A percentile compares a stretch with the other conserved stretches of the same genome.
These are phyloP conservation scores for Tipula helvola DNA, from an alignment of 2,888 invertebrate genomes.

Conservation along the genomic window DNA sequence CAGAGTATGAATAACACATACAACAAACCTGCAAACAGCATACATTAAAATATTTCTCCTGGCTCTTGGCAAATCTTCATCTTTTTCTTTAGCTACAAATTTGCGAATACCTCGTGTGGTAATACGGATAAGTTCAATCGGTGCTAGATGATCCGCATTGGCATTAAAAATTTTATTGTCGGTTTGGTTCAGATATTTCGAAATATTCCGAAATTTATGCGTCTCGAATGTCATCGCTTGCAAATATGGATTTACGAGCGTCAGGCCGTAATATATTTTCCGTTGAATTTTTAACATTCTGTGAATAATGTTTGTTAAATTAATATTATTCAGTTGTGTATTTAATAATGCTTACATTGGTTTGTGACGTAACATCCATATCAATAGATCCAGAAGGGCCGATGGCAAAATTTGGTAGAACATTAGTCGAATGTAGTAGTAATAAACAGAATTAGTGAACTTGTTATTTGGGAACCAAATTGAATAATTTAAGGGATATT, in stretches of 20 bases:
- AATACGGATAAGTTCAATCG: background rate
- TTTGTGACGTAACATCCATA: background rate
- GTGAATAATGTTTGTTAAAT: background rate
- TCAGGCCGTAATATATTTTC: background rate
- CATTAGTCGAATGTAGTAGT: background rate
- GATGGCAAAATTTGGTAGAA: background rate
- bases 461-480: background rate
- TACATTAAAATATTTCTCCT: background rate
- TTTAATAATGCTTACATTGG: background rate
- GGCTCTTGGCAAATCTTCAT: background rate
- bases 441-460: background rate
- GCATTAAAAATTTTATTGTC: background rate
- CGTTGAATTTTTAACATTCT: background rate
- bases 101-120: background rate
- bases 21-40: background rate
- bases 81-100: background rate
- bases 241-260: background rate
- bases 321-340: background rate
- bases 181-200: background rate
- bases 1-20: background rate
- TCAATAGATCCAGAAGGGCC: background rate
- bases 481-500: background rate
- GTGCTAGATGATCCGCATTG: background rate
- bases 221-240: background rate
- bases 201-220: background rate